Percentiles rank a stretch among this genome's conserved stretches.
These are phyloP conservation scores for Venturia canescens DNA, from an alignment of 1,140 invertebrate genomes.

Conservation along the genomic window DNA sequence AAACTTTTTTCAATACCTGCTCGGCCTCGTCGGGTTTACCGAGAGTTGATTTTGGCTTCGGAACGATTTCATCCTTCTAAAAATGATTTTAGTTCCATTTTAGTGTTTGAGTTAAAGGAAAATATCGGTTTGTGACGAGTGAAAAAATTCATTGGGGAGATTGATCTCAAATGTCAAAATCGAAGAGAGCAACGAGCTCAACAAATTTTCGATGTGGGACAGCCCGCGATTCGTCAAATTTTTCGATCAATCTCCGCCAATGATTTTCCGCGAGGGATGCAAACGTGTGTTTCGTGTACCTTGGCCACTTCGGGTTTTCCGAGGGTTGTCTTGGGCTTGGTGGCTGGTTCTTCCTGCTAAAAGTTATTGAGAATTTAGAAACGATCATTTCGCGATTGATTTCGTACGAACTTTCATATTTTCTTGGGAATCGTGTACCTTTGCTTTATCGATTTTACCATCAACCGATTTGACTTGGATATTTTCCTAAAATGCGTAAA, in stretches of 20 bases:
- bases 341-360: conserved; percentile 57
- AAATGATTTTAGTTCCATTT: conserved; percentile 34
- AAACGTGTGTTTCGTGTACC: conserved; percentile 53
- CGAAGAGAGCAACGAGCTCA: too few relatives aligned
- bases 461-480: conserved; percentile 32
- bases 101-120: not conserved
- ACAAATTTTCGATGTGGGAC: not conserved
- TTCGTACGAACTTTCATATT: not conserved
- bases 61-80: conserved; percentile 57
- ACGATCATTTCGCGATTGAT: conserved; percentile 26
- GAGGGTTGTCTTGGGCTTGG: conserved; percentile 60
- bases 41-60: conserved; percentile 53
- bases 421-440: conserved; percentile 53
- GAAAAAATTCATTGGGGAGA: too few relatives aligned
- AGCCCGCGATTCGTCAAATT: not conserved
- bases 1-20: conserved; percentile 52
- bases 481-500: conserved; percentile 41
- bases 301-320: conserved; percentile 60
- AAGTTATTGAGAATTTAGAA: conserved; percentile 46
- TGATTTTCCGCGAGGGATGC: too few relatives aligned
- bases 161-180: too few relatives aligned
- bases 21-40: conserved; percentile 60
- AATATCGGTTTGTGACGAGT: not conserved
- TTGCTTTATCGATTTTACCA: conserved; percentile 47
- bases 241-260: not conserved